Evolutionary conservation across 2,888 invertebrate species (phyloP).

Genomic region (Copidosoma aretas): DNA sequence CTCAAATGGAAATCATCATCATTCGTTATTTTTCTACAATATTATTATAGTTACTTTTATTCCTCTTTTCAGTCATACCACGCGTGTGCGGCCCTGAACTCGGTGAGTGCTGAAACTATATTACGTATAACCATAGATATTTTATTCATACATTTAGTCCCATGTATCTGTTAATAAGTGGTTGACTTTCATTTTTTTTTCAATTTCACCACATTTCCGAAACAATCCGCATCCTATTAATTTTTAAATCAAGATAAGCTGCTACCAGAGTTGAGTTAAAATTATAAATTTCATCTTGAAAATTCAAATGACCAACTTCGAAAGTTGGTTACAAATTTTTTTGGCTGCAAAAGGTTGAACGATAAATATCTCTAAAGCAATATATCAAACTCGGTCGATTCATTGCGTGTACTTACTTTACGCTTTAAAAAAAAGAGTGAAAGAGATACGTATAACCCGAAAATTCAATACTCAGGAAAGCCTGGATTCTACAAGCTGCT

Average conservation of each 20-base stretch:
- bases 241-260: too few relatives aligned
- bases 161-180: too few relatives aligned
- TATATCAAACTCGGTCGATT: not conserved
- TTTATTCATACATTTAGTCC: too few relatives aligned
- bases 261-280: too few relatives aligned
- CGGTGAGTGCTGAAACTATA: constrained; percentile 72
- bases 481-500: constrained; percentile 20
- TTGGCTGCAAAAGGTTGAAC: not conserved
- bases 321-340: too few relatives aligned
- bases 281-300: not conserved
- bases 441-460: not conserved
- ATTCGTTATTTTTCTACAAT: too few relatives aligned
- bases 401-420: not conserved
- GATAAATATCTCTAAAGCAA: not conserved
- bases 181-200: too few relatives aligned
- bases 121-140: too few relatives aligned
- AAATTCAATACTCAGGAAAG: constrained; percentile 8
- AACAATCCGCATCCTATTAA: too few relatives aligned
- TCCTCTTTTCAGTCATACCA: constrained; percentile 69
- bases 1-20: too few relatives aligned
- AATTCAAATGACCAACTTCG: not conserved
- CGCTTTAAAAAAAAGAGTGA: not conserved
- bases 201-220: too few relatives aligned
- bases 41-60: too few relatives aligned
- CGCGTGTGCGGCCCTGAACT: constrained; percentile 90